These are phyloP conservation scores for Drosophila willistoni DNA, from an alignment of 1,140 invertebrate genomes.

Conservation along the genomic window DNA sequence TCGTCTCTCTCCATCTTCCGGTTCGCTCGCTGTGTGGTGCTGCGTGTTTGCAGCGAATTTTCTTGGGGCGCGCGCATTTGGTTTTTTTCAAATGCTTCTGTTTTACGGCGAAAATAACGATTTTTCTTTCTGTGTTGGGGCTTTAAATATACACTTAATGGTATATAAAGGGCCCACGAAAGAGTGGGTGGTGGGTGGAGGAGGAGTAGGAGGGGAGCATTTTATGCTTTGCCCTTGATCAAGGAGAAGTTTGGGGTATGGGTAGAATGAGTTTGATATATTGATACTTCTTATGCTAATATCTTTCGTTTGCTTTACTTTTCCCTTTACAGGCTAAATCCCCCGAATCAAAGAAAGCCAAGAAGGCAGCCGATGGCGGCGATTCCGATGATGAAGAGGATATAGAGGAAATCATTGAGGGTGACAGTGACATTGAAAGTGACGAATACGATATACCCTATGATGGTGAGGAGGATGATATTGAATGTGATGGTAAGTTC, in stretches of 20 bases:
- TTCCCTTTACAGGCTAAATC: slow-evolving; percentile 73
- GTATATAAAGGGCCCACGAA: slow-evolving; percentile 47
- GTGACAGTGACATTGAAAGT: slow-evolving; percentile 82
- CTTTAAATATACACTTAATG: slow-evolving; percentile 78
- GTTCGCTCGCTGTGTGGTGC: slow-evolving; percentile 16
- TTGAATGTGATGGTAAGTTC: slow-evolving; percentile 78
- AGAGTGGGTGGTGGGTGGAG: slow-evolving; percentile 24
- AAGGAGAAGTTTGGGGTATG: slow-evolving; percentile 75
- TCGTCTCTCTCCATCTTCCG: slow-evolving; percentile 13
- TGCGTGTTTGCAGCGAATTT: slow-evolving; percentile 65
- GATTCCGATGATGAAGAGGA: slow-evolving; percentile 79
- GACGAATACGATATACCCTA: slow-evolving; percentile 82
- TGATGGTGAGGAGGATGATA: slow-evolving; percentile 81
- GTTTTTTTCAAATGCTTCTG: slow-evolving; percentile 66
- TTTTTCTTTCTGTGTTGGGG: slow-evolving; percentile 67
- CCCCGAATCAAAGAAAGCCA: slow-evolving; percentile 82
- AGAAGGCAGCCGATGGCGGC: slow-evolving; percentile 77
- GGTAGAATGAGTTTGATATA: slow-evolving; percentile 43
- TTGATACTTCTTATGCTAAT: slow-evolving; percentile 20
- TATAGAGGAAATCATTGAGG: slow-evolving; percentile 78
- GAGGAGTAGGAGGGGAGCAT: neutral
- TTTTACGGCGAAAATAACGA: slow-evolving; percentile 81
- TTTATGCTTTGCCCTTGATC: slow-evolving; percentile 66
- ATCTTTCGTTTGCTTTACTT: slow-evolving; percentile 13
- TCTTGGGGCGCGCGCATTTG: slow-evolving; percentile 68